These are phyloP conservation scores for Orycteropus afer DNA, from an alignment of 2,113 vertebrate species.

Conservation along the genomic window DNA sequence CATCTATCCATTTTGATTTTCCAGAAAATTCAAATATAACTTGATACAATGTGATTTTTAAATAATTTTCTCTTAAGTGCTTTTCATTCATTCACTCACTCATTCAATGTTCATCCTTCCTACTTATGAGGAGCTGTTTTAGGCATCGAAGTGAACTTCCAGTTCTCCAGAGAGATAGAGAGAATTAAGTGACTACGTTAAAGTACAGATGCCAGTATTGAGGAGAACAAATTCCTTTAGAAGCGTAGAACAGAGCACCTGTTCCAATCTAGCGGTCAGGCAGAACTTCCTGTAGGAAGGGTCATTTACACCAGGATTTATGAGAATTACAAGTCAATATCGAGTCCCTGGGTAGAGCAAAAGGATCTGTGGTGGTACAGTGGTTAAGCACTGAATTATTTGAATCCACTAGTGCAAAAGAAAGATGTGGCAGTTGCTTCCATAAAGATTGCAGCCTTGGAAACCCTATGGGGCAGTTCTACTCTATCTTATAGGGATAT, in stretches of 20 bases:
- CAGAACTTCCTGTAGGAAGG: background rate
- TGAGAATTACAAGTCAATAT: background rate
- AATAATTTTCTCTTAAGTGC: background rate
- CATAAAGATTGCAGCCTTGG: too few species aligned
- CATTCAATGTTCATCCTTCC: background rate
- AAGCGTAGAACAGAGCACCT: background rate
- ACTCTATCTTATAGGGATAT: too few species aligned
- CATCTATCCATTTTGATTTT: conserved; percentile 4
- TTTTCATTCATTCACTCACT: too few species aligned
- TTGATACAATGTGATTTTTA: background rate
- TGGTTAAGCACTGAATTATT: too few species aligned
- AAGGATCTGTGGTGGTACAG: too few species aligned
- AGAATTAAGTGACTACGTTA: background rate
- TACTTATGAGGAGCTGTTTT: background rate
- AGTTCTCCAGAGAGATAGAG: background rate
- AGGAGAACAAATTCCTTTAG: background rate
- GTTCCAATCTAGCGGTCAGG: background rate
- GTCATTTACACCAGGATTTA: background rate
- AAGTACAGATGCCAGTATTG: background rate
- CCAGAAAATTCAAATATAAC: background rate
- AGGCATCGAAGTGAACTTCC: background rate
- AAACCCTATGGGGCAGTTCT: too few species aligned
- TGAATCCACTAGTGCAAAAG: too few species aligned
- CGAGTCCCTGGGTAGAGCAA: too few species aligned
- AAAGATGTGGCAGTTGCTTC: too few species aligned